phyloP scores from a whole-genome alignment of 2,888 invertebrate species.

The Parnassius glacialis region DNA sequence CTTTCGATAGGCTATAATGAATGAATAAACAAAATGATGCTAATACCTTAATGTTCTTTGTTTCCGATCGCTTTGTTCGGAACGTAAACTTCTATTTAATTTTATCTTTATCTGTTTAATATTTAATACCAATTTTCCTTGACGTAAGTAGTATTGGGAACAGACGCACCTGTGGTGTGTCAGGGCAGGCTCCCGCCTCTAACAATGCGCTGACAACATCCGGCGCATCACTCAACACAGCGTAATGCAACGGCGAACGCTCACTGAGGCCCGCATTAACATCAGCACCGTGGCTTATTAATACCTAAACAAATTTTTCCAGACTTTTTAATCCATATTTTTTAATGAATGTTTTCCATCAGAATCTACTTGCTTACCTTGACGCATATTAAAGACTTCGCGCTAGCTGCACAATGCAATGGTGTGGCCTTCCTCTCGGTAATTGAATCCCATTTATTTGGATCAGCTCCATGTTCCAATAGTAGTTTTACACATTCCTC shows the following conservation, averaged over 20 bases:
- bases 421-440: conserved; percentile 85
- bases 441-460: conserved; percentile 86
- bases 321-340: neutral
- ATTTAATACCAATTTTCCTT: conserved; percentile 1
- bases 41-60: too few relatives aligned
- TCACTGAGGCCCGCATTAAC: conserved; percentile 87
- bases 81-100: neutral
- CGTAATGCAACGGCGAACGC: conserved; percentile 90
- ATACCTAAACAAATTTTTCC: conserved; percentile 55
- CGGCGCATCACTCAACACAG: conserved; percentile 87
- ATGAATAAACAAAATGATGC: too few relatives aligned
- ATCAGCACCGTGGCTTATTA: conserved; percentile 88
- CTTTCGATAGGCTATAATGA: too few relatives aligned
- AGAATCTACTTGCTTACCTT: conserved; percentile 66
- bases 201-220: conserved; percentile 88
- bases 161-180: conserved; percentile 86
- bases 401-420: conserved; percentile 88
- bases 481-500: conserved; percentile 86
- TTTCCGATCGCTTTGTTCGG: too few relatives aligned
- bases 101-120: conserved; percentile 8
- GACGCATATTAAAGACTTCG: conserved; percentile 82
- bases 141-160: conserved; percentile 30
- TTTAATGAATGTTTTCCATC: neutral
- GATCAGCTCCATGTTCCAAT: conserved; percentile 84
- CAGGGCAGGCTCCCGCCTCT: conserved; percentile 89